A percentile compares a stretch with the other conserved stretches of the same genome.
phyloP scores from a whole-genome alignment of 1,140 invertebrate genomes.

The Coptotermes formosanus region DNA sequence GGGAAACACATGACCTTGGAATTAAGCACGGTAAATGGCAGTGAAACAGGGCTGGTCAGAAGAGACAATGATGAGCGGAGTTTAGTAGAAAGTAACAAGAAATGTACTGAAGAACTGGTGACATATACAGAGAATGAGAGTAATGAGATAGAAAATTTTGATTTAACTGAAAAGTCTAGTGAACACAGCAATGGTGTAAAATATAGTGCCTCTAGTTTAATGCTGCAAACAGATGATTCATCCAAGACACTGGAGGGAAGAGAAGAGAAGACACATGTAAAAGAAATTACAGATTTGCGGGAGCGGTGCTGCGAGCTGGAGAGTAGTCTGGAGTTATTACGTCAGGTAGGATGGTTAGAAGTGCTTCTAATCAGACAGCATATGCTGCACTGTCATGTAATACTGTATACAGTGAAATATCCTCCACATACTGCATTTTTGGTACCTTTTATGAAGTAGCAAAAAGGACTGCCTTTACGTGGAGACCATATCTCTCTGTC shows the following conservation, averaged over 20 bases:
- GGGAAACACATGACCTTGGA: background rate
- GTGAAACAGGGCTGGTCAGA: background rate
- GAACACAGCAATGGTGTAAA: background rate
- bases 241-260: background rate
- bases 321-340: constrained; percentile 67
- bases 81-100: background rate
- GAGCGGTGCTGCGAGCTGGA: constrained; percentile 66
- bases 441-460: too few species aligned
- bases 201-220: background rate
- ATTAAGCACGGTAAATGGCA: background rate
- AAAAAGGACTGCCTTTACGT: too few species aligned
- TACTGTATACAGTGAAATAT: too few species aligned
- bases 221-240: background rate
- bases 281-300: constrained; percentile 42
- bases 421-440: too few species aligned
- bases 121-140: background rate
- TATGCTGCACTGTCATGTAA: too few species aligned
- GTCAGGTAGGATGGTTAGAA: constrained; percentile 41
- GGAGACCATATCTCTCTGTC: too few species aligned
- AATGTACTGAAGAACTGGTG: background rate
- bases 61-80: background rate
- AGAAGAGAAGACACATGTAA: background rate
- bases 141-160: background rate
- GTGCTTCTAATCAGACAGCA: background rate
- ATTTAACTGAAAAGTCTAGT: background rate